These are phyloP conservation scores for Indri indri DNA, from an alignment of 2,113 vertebrate genomes.

Conservation along the genomic window DNA sequence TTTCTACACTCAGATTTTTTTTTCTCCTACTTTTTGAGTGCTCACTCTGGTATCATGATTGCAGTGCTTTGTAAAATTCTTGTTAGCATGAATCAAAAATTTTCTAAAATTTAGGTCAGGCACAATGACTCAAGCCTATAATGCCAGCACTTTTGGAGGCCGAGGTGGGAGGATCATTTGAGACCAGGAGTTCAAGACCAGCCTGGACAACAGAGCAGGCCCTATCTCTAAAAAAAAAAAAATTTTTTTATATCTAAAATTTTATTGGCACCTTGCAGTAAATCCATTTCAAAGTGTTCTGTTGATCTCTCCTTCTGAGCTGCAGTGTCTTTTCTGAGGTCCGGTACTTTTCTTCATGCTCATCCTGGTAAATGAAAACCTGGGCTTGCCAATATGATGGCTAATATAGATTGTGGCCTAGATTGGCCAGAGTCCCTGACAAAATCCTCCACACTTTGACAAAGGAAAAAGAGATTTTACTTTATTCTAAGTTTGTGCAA, in stretches of 20 bases:
- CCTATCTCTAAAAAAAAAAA: too few relatives aligned
- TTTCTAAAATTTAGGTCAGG: neutral
- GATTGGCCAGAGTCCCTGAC: neutral
- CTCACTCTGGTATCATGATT: neutral
- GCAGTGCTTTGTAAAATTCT: neutral
- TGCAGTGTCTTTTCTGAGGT: neutral
- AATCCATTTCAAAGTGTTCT: neutral
- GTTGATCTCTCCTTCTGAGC: neutral
- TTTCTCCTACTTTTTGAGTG: neutral
- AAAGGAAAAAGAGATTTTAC: neutral
- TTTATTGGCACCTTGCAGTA: neutral
- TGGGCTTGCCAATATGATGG: neutral
- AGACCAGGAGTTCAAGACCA: too few relatives aligned
- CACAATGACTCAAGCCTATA: too few relatives aligned
- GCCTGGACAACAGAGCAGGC: too few relatives aligned
- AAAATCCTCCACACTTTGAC: neutral
- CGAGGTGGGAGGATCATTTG: too few relatives aligned
- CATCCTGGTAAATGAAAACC: neutral
- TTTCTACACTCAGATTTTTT: neutral
- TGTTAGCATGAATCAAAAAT: neutral
- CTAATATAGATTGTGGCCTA: neutral
- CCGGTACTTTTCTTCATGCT: neutral
- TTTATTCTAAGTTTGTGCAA: neutral
- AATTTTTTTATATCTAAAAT: too few relatives aligned
- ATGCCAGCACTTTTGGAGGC: too few relatives aligned